A percentile compares a stretch with the other conserved stretches of the same genome.
phyloP scores from a whole-genome alignment of 2,797 vertebrate species.

The Bucorvus abyssinicus region DNA sequence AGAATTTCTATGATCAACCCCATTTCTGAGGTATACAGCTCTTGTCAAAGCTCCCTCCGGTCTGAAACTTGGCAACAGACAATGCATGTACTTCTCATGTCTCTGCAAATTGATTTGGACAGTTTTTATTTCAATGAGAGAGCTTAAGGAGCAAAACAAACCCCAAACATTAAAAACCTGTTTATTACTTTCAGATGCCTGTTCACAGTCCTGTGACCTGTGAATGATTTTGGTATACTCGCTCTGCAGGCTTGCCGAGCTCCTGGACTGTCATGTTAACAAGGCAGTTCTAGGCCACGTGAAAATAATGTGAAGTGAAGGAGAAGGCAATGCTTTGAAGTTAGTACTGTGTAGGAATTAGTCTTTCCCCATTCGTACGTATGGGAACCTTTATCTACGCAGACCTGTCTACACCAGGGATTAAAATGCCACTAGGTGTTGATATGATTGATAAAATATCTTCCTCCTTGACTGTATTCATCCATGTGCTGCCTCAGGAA shows the following conservation, averaged over 20 bases:
- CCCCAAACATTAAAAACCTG: conserved; percentile 9
- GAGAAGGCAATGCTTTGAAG: neutral
- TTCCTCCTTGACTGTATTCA: neutral
- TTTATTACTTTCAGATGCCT: conserved; percentile 63
- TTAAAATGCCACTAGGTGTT: neutral
- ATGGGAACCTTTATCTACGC: neutral
- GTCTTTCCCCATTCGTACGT: fast-evolving
- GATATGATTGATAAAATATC: neutral
- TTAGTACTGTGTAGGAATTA: neutral
- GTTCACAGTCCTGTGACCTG: conserved; percentile 34
- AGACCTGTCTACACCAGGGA: neutral
- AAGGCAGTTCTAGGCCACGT: neutral
- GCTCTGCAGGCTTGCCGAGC: neutral
- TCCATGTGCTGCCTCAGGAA: neutral
- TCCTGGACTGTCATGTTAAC: neutral
- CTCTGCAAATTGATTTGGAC: conserved; percentile 14
- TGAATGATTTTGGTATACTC: neutral
- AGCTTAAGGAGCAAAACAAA: conserved; percentile 53
- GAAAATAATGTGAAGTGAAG: neutral
- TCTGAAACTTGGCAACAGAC: conserved; percentile 31
- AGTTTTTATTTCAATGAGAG: conserved; percentile 32
- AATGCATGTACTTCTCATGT: neutral
- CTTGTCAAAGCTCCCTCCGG: conserved; percentile 30
- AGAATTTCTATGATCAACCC: conserved; percentile 3
- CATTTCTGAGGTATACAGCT: conserved; percentile 17